Conservation (phyloP, 1,140 invertebrate genomes). For the Euglossa dilemma region DNA sequence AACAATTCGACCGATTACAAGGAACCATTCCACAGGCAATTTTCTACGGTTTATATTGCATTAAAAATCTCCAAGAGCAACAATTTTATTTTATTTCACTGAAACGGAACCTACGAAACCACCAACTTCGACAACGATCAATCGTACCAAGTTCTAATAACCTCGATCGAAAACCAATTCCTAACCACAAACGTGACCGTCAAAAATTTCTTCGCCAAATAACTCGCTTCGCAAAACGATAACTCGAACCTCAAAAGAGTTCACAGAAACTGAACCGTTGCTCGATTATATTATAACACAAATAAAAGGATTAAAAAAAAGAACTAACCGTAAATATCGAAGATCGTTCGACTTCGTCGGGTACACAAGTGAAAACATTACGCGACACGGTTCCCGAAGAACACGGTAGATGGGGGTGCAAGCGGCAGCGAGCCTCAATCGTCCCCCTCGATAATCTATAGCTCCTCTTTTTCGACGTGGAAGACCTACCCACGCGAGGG, state of each 20-base stretch:
- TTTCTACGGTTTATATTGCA: not conserved
- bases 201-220: too few species aligned
- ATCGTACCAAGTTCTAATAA: not conserved
- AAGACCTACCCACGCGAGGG: conserved; percentile 42
- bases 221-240: not conserved
- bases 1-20: not conserved
- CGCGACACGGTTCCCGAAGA: conserved; percentile 19
- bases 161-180: conserved; percentile 3
- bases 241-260: not conserved
- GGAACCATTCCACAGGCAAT: not conserved
- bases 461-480: conserved; percentile 47
- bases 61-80: not conserved
- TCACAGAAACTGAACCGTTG: not conserved
- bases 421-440: conserved; percentile 42
- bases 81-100: not conserved
- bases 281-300: not conserved
- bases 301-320: not conserved
- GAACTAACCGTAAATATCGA: not conserved
- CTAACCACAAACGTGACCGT: not conserved
- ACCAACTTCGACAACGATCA: not conserved
- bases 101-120: not conserved
- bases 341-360: not conserved
- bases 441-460: conserved; percentile 58
- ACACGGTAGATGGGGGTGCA: conserved; percentile 17
- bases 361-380: not conserved